Evolutionary conservation across 2,797 vertebrate species (phyloP), one percentile per base, ranked within the genome.

Genomic region (Lepidocolaptes lacrymiger): DNA sequence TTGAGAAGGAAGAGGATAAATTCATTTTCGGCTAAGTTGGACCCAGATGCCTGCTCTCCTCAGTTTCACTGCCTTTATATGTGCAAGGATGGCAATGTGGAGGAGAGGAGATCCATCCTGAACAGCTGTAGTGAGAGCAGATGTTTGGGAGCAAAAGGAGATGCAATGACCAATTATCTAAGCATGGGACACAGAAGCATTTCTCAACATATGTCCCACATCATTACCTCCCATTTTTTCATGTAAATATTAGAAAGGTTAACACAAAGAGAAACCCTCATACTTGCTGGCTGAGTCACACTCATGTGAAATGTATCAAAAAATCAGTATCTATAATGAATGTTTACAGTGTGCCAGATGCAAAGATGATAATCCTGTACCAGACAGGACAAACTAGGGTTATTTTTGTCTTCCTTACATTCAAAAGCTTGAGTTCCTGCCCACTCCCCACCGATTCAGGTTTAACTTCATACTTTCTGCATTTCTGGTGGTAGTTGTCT

Each of bases 401-500:
- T 91, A 84, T 79, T 93, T 91, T 85, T 92, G 48, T n/a, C 44
- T 86, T 96, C 49, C 39, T 78, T 48, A 49, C 3, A 1, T 75
- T 73, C 58, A 86, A 83, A 92, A 61, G 27, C 15, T 73, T 55
- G 39, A 68, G 48, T 51, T 88, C 22, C 63, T 9, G 8, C 27
- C 30, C 18, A 6, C 30, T 68, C 11, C 11, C 28, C 62, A 66
- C 44, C 0, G 0, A 52, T 71, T 95, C 95, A 93, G 89, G 89
- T 93, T 96, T 91, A 91, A 84, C 92, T 86, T 94, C 94, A 93
- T 95, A 90, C 30, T 87, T 96, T 56, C 83, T 80, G 63, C 59
- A 90, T 88, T 88, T 93, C 80, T 94, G 39, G 28, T 78, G 17
- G 14, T 44, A 48, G 18, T 58, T 90, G 67, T 71, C 73, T 66